A percentile compares a stretch with the other conserved stretches of the same genome.
phyloP scores from a whole-genome alignment of 2,113 vertebrate genomes.

The Steatornis caripensis region DNA sequence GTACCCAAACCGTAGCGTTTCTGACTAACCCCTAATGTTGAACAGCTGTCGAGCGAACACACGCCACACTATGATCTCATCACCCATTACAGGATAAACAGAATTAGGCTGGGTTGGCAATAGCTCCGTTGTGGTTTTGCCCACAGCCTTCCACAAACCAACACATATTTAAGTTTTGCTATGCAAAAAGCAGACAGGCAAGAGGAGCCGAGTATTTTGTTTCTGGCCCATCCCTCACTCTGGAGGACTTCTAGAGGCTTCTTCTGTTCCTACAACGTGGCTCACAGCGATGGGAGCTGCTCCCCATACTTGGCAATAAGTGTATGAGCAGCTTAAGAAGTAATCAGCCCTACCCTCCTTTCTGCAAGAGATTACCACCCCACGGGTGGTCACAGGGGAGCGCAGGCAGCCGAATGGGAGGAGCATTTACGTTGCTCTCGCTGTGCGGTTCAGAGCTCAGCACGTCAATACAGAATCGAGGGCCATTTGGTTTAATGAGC shows the following conservation, averaged over 20 bases:
- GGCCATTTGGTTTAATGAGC: background rate
- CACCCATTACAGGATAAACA: conserved; percentile 46
- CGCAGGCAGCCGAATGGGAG: background rate
- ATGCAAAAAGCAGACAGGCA: background rate
- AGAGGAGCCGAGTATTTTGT: background rate
- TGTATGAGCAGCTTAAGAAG: background rate
- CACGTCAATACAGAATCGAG: background rate
- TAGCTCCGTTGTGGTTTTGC: conserved; percentile 23
- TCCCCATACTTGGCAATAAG: background rate
- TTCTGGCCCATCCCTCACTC: background rate
- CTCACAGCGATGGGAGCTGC: background rate
- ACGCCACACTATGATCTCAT: conserved; percentile 49
- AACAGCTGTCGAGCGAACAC: conserved; percentile 44
- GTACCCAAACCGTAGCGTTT: background rate
- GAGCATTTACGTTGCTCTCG: background rate
- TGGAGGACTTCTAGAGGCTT: background rate
- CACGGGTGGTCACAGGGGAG: background rate
- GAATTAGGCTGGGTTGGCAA: conserved; percentile 1
- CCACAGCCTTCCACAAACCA: conserved; percentile 12
- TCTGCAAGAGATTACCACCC: background rate
- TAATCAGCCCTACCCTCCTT: background rate
- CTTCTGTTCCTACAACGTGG: background rate
- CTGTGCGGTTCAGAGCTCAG: background rate
- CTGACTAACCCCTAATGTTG: conserved; percentile 32
- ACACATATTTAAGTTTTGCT: background rate